A percentile compares a stretch with the other conserved stretches of the same genome.
phyloP scores from a whole-genome alignment of 37 sponge, comb jelly and placozoan species.

The Oopsacas minuta region DNA sequence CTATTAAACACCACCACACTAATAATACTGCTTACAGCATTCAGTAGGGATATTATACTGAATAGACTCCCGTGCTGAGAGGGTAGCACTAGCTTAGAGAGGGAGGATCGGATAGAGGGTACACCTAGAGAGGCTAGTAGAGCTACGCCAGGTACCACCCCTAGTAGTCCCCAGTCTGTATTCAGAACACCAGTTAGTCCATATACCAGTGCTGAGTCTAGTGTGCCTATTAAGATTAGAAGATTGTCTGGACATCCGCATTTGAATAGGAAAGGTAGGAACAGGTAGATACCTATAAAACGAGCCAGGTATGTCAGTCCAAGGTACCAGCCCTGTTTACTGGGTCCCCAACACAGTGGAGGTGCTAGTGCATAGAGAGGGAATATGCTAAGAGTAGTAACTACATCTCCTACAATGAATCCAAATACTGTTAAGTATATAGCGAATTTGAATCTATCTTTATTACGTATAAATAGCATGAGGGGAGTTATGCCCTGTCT shows the following conservation, averaged over 20 bases:
- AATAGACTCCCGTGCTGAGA: background rate
- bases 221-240: background rate
- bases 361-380: background rate
- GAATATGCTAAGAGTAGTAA: background rate
- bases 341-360: background rate
- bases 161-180: background rate
- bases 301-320: background rate
- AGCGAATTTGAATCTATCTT: background rate
- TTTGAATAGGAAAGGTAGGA: constrained; percentile 13
- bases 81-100: background rate
- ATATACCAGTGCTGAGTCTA: background rate
- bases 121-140: background rate
- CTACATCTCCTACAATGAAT: constrained; percentile 5
- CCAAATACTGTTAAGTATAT: constrained; percentile 8
- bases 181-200: background rate
- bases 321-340: background rate
- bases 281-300: background rate
- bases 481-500: background rate
- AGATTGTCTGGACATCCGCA: background rate
- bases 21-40: background rate
- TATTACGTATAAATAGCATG: background rate
- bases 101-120: background rate
- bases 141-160: background rate
- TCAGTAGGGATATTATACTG: background rate
- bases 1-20: background rate